These are phyloP conservation scores for Calosoma granatense DNA, from an alignment of 1,140 invertebrate species.

Conservation along the genomic window DNA sequence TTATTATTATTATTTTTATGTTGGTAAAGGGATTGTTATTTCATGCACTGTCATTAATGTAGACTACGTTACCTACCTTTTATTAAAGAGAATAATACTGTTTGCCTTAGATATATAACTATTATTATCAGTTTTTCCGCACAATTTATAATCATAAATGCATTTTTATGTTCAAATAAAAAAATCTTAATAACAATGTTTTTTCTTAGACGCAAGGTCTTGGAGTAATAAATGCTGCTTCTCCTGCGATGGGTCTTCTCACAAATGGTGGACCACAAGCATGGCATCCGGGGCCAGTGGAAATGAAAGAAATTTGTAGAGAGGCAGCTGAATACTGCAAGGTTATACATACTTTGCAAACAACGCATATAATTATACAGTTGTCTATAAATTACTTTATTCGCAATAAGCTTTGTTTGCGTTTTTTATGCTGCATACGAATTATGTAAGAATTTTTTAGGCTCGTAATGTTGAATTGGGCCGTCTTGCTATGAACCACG, in stretches of 20 bases:
- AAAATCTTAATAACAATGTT: conserved; percentile 21
- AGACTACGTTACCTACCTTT: too few relatives aligned
- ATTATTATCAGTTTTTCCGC: background rate
- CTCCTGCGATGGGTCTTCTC: conserved; percentile 71
- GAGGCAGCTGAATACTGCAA: conserved; percentile 53
- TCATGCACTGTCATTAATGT: too few relatives aligned
- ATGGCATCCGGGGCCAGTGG: conserved; percentile 73
- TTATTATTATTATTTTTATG: too few relatives aligned
- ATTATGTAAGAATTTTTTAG: conserved; percentile 32
- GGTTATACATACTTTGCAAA: conserved; percentile 37
- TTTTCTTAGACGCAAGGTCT: conserved; percentile 52
- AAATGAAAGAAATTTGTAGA: conserved; percentile 53
- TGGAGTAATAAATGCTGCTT: conserved; percentile 74
- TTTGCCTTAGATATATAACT: background rate
- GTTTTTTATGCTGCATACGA: conserved; percentile 11
- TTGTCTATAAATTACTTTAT: conserved; percentile 11
- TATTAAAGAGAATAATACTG: too few relatives aligned
- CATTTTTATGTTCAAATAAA: conserved; percentile 9
- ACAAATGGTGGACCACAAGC: conserved; percentile 59
- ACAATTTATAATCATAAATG: background rate
- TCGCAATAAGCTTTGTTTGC: conserved; percentile 12
- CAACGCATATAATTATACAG: conserved; percentile 5
- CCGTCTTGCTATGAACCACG: conserved; percentile 58
- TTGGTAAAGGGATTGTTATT: too few relatives aligned
- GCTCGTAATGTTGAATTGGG: conserved; percentile 53